Conservation (phyloP, 2,113 vertebrate genomes). For the Lagenorhynchus albirostris region DNA sequence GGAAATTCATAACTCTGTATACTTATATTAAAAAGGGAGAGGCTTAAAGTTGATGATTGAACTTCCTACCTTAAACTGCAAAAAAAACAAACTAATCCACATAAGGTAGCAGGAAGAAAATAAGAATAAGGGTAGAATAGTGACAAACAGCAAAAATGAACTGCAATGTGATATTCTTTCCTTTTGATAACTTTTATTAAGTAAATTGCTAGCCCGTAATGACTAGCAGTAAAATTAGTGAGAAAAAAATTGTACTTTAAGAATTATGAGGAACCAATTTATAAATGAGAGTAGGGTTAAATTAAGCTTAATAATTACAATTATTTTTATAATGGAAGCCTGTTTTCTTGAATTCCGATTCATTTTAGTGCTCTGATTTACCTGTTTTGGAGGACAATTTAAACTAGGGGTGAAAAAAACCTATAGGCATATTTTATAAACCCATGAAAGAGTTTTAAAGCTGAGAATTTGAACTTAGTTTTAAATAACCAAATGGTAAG, state of each 20-base stretch:
- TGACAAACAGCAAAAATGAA: neutral
- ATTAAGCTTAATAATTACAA: neutral
- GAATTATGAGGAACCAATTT: neutral
- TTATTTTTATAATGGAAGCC: neutral
- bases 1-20: neutral
- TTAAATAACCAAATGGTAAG: neutral
- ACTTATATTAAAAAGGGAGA: neutral
- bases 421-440: neutral
- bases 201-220: neutral
- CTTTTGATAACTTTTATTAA: neutral
- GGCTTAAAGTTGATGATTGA: neutral
- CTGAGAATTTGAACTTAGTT: conserved; percentile 29
- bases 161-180: neutral
- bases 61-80: neutral
- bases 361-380: neutral
- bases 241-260: neutral
- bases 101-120: neutral
- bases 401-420: neutral
- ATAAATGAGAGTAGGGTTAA: neutral
- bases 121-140: neutral
- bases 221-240: neutral
- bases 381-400: conserved; percentile 8
- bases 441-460: conserved; percentile 1
- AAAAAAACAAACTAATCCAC: neutral
- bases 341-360: neutral